Percentiles rank a stretch among this genome's conserved stretches.
Conservation (phyloP, 2,888 invertebrate genomes). For the Drosophila koepferae region DNA sequence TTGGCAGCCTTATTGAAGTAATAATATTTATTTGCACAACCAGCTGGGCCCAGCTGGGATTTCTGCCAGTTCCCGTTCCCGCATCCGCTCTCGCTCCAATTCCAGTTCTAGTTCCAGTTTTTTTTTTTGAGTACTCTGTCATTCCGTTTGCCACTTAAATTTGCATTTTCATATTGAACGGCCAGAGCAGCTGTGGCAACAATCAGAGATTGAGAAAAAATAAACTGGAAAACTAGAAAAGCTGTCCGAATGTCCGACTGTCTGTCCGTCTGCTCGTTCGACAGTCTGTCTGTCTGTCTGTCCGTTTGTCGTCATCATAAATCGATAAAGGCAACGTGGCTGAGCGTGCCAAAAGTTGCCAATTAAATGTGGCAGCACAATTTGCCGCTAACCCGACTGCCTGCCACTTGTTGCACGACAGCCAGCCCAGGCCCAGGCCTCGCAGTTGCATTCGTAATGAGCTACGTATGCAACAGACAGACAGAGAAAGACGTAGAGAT, state of each 20-base stretch:
- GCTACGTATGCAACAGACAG: conserved; percentile 28
- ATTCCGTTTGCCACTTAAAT: conserved; percentile 73
- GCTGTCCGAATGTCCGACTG: not conserved
- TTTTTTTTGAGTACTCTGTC: conserved; percentile 36
- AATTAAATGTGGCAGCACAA: conserved; percentile 68
- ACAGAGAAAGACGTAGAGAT: conserved; percentile 2
- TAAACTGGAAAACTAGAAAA: conserved; percentile 39
- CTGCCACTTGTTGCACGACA: conserved; percentile 62
- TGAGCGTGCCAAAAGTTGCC: conserved; percentile 71
- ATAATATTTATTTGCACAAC: conserved; percentile 71
- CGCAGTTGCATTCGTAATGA: conserved; percentile 71
- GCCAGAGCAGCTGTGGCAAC: conserved; percentile 39
- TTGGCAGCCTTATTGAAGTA: conserved; percentile 63
- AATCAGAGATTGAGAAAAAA: conserved; percentile 29
- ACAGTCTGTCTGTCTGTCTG: not conserved
- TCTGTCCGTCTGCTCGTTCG: not conserved
- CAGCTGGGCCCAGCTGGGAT: conserved; percentile 21
- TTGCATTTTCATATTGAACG: conserved; percentile 71
- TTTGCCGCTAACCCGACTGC: conserved; percentile 31
- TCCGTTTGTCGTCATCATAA: conserved; percentile 55
- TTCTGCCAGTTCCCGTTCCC: not conserved
- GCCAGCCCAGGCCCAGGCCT: not conserved
- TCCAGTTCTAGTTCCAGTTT: conserved; percentile 53
- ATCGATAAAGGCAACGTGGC: conserved; percentile 60
- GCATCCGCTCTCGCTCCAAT: conserved; percentile 30